Conservation (phyloP, 1,140 invertebrate species). For the Epicauta chinensis region DNA sequence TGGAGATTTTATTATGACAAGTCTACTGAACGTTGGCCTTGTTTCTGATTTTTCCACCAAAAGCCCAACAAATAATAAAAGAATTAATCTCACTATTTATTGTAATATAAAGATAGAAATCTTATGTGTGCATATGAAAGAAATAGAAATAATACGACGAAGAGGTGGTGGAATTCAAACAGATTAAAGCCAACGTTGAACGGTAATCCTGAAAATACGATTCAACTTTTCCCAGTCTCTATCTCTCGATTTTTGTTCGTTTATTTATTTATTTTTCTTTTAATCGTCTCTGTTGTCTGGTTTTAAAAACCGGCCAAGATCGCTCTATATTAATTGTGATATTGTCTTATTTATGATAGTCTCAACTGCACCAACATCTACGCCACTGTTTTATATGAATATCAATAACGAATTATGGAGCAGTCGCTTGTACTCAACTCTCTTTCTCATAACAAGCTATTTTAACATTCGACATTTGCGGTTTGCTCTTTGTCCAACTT, state of each 20-base stretch:
- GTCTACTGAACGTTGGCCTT: slow-evolving; percentile 3
- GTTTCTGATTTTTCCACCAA: slow-evolving; percentile 6
- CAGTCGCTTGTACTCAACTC: slow-evolving; percentile 3
- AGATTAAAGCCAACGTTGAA: too few species aligned
- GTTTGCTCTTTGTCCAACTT: slow-evolving; percentile 31
- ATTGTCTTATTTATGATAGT: slow-evolving; percentile 12
- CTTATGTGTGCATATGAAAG: too few species aligned
- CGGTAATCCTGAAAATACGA: too few species aligned
- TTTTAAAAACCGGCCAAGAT: too few species aligned
- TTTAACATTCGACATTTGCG: slow-evolving; percentile 34
- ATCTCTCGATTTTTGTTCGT: too few species aligned
- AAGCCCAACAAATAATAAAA: too few species aligned
- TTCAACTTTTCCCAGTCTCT: too few species aligned
- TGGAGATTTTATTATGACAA: slow-evolving; percentile 8
- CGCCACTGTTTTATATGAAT: slow-evolving; percentile 33
- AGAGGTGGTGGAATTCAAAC: too few species aligned
- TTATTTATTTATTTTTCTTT: too few species aligned
- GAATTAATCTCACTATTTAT: slow-evolving; percentile 6
- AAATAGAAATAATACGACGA: too few species aligned
- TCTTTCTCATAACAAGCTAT: slow-evolving; percentile 29
- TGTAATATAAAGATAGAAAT: not conserved
- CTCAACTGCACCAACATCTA: slow-evolving; percentile 16
- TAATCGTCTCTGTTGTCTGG: too few species aligned
- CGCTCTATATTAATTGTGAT: slow-evolving; percentile 17
- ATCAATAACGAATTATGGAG: slow-evolving; percentile 38